These are phyloP conservation scores for Melikaiella ostensackeni DNA, from an alignment of 2,888 invertebrate genomes.

Conservation along the genomic window DNA sequence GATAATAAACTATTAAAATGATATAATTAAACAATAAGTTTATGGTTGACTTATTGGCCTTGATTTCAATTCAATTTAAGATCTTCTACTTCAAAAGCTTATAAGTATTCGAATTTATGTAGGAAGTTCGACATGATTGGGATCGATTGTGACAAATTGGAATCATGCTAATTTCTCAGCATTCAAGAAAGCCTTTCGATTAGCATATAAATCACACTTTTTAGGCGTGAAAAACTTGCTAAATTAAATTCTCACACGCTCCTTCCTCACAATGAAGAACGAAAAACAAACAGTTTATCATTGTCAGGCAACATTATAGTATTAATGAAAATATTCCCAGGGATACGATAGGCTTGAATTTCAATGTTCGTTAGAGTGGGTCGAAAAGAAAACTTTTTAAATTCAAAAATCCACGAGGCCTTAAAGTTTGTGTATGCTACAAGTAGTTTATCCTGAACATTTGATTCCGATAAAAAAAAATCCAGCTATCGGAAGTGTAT, in stretches of 20 bases:
- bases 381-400: too few species aligned
- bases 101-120: background rate
- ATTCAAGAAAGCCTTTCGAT: slow-evolving; percentile 55
- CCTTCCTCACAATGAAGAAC: background rate
- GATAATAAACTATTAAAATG: background rate
- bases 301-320: background rate
- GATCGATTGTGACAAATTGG: slow-evolving; percentile 62
- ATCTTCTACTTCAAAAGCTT: background rate
- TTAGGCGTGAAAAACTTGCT: background rate
- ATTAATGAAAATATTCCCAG: background rate
- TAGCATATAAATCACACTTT: slow-evolving; percentile 66
- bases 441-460: too few species aligned
- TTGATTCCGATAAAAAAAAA: too few species aligned
- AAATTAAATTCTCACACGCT: background rate
- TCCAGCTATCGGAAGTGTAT: too few species aligned
- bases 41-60: background rate
- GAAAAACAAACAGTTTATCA: background rate
- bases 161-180: slow-evolving; percentile 59
- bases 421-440: too few species aligned
- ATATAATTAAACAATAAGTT: background rate
- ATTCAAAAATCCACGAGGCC: too few species aligned
- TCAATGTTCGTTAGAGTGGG: too few species aligned
- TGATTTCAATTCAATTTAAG: background rate
- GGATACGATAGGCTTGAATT: too few species aligned
- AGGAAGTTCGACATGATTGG: background rate